Evolutionary conservation across 92 coral and sea anemone species (phyloP).

Genomic region (Montipora capitata): DNA sequence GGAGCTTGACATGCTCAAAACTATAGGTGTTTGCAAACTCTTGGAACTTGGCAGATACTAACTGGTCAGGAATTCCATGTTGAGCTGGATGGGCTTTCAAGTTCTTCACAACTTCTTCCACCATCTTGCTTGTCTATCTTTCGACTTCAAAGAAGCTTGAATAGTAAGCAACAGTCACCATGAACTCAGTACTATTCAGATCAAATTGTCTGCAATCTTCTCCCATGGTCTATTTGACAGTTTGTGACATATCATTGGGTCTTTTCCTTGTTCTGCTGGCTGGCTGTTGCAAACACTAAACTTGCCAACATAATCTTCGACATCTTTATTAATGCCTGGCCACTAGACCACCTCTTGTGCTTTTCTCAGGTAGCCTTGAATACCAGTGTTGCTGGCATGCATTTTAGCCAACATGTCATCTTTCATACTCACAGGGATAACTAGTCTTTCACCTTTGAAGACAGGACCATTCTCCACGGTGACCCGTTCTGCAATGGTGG

Average conservation of each 20-base stretch:
- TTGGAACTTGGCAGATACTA: conserved; percentile 50
- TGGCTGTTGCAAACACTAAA: too few relatives aligned
- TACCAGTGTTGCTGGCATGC: too few relatives aligned
- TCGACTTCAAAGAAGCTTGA: conserved; percentile 80
- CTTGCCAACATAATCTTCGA: too few relatives aligned
- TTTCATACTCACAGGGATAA: too few relatives aligned
- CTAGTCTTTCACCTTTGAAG: too few relatives aligned
- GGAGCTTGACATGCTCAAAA: conserved; percentile 51
- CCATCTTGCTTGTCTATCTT: conserved; percentile 60
- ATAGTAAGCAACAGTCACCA: conserved; percentile 72
- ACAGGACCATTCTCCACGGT: background rate
- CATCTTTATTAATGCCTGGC: too few relatives aligned
- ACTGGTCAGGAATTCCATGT: conserved; percentile 15
- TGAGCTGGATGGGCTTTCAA: conserved; percentile 34
- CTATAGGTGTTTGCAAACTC: conserved; percentile 64
- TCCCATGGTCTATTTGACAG: too few relatives aligned
- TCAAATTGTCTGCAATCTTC: conserved; percentile 60
- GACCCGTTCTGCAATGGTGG: background rate
- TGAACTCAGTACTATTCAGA: conserved; percentile 55
- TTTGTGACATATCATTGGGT: too few relatives aligned
- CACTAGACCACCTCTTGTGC: too few relatives aligned
- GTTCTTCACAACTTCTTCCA: conserved; percentile 64
- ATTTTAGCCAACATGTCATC: too few relatives aligned
- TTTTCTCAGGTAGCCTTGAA: too few relatives aligned
- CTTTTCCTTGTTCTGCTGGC: too few relatives aligned